Conservation (phyloP, 2,888 invertebrate species). For the Diplazon laetatorius region DNA sequence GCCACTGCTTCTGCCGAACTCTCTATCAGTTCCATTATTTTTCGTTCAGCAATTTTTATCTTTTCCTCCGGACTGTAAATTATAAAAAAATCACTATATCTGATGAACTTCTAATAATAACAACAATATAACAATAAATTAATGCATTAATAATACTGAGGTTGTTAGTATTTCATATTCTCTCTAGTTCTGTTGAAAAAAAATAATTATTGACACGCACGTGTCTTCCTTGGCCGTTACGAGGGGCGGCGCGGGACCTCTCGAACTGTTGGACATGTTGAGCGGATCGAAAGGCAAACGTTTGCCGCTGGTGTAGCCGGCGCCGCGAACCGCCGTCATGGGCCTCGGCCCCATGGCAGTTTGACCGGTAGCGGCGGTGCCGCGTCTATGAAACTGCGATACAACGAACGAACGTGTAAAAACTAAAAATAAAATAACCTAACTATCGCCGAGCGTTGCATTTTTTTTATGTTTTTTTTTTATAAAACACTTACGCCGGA, state of each 20-base stretch:
- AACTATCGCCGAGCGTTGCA: not conserved
- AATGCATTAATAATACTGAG: not conserved
- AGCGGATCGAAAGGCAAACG: constrained; percentile 90
- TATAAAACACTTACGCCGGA: constrained; percentile 84
- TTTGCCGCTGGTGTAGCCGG: constrained; percentile 94
- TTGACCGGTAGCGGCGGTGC: constrained; percentile 77
- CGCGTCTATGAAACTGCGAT: constrained; percentile 81
- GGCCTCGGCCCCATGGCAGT: constrained; percentile 87
- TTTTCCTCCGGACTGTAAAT: constrained; percentile 93
- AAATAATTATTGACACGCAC: constrained; percentile 82
- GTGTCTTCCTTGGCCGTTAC: constrained; percentile 91
- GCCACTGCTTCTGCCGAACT: constrained; percentile 91
- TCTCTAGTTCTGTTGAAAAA: not conserved
- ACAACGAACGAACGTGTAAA: not conserved
- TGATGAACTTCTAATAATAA: too few species aligned
- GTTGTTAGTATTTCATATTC: not conserved
- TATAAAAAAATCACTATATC: constrained; percentile 29
- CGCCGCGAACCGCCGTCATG: constrained; percentile 98
- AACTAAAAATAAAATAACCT: too few species aligned
- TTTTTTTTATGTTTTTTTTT: constrained; percentile 10
- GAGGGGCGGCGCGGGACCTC: constrained; percentile 85
- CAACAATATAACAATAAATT: too few species aligned
- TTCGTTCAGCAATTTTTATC: constrained; percentile 93
- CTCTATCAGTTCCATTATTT: constrained; percentile 94
- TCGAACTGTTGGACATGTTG: constrained; percentile 85